phyloP scores from a whole-genome alignment of 2,888 invertebrate species.

The Drosophila hamatofila region DNA sequence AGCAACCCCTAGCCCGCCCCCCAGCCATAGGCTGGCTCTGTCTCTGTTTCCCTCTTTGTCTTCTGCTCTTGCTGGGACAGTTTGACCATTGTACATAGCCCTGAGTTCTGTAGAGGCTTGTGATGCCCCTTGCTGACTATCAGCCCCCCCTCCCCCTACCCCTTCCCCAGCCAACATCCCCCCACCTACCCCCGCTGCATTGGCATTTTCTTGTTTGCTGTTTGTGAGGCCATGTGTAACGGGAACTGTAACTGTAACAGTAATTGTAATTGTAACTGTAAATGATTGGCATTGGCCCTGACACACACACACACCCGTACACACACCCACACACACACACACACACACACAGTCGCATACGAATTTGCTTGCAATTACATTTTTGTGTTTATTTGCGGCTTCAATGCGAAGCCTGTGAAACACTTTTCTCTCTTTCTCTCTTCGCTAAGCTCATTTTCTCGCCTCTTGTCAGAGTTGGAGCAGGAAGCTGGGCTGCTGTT shows the following conservation, averaged over 20 bases:
- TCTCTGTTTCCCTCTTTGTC: background rate
- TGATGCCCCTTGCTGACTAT: background rate
- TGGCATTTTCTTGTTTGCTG: slow-evolving; percentile 45
- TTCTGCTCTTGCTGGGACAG: slow-evolving; percentile 6
- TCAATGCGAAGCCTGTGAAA: slow-evolving; percentile 38
- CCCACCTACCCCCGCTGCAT: background rate
- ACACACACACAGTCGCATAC: background rate
- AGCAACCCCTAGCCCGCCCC: background rate
- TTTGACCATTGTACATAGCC: slow-evolving; percentile 14
- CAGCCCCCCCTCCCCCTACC: background rate
- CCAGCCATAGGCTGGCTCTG: background rate
- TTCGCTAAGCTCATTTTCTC: slow-evolving; percentile 44
- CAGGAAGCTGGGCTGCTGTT: background rate
- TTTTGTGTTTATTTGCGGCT: slow-evolving; percentile 74
- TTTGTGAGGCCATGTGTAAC: slow-evolving; percentile 53
- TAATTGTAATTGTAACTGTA: slow-evolving; percentile 41
- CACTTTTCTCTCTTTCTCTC: slow-evolving; percentile 19
- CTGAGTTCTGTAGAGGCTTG: background rate
- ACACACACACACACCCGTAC: background rate
- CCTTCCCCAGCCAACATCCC: background rate
- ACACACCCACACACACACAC: slow-evolving; percentile 1
- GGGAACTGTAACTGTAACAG: slow-evolving; percentile 29
- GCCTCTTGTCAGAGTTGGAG: background rate
- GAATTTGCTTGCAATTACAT: slow-evolving; percentile 41
- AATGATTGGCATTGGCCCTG: slow-evolving; percentile 38